Conservation (phyloP, 2,888 invertebrate genomes). For the Rhagonycha fulva region DNA sequence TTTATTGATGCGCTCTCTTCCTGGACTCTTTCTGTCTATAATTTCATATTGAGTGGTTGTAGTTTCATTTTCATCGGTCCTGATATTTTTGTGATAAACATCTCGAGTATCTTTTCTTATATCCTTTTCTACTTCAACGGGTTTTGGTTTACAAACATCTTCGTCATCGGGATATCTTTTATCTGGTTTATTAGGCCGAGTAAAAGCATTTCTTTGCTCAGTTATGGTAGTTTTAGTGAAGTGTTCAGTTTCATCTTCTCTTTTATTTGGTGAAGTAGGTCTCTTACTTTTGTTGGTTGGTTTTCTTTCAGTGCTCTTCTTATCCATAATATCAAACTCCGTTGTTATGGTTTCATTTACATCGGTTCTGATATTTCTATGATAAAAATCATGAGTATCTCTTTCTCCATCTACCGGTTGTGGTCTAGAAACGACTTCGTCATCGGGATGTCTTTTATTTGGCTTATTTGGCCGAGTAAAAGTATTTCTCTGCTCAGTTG, state of each 20-base stretch:
- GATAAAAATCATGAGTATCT: background rate
- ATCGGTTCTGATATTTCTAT: background rate
- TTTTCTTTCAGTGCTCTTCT: background rate
- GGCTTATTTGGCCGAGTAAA: background rate
- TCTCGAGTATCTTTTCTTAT: background rate
- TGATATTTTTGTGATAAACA: background rate
- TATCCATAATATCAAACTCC: background rate
- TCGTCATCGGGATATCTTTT: slow-evolving; percentile 2
- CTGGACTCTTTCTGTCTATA: background rate
- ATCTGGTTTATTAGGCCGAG: background rate
- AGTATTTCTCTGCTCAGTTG: background rate
- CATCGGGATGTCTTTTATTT: slow-evolving; percentile 6
- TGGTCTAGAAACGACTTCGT: background rate
- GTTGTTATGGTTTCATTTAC: background rate
- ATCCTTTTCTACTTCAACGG: background rate
- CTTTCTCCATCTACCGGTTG: background rate
- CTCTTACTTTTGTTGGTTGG: background rate
- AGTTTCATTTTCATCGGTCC: background rate
- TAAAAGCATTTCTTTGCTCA: background rate
- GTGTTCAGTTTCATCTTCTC: background rate
- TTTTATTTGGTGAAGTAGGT: background rate
- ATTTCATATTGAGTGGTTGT: background rate
- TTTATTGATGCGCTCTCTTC: background rate
- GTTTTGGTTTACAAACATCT: background rate
- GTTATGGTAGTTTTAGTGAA: background rate